Conservation (phyloP, 2,888 invertebrate genomes). For the Pegoplata infirma region DNA sequence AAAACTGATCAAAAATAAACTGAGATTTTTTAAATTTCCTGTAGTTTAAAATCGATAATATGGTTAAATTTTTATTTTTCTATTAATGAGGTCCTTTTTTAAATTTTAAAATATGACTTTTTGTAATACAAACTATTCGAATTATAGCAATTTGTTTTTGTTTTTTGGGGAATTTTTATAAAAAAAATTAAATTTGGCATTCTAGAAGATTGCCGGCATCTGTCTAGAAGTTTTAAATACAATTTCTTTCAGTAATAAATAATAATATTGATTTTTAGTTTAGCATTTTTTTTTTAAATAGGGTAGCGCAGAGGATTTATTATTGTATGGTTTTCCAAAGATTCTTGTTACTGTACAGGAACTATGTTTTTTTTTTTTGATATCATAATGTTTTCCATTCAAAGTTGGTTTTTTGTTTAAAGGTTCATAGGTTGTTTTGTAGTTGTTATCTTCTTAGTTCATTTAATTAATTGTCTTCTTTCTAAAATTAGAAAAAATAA, state of each 20-base stretch:
- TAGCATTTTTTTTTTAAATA: conserved; percentile 24
- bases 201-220: conserved; percentile 57
- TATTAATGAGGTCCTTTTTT: too few relatives aligned
- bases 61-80: too few relatives aligned
- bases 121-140: conserved; percentile 33
- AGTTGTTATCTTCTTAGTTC: too few relatives aligned
- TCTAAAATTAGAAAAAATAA: conserved; percentile 66
- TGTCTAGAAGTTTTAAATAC: conserved; percentile 40
- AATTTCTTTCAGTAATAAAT: conserved; percentile 9
- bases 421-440: background rate
- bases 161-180: conserved; percentile 21
- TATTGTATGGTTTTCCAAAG: conserved; percentile 19
- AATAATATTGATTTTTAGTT: conserved; percentile 50
- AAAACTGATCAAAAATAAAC: too few relatives aligned
- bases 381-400: conserved; percentile 6
- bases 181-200: conserved; percentile 26
- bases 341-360: conserved; percentile 52
- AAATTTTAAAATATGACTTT: too few relatives aligned
- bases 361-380: conserved; percentile 30
- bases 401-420: background rate
- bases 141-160: conserved; percentile 13
- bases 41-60: too few relatives aligned
- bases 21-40: conserved; percentile 28
- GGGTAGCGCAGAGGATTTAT: conserved; percentile 31
- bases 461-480: conserved; percentile 70